These are phyloP conservation scores for Drosophila nigritarsus DNA, from an alignment of 2,888 invertebrate genomes.

Conservation along the genomic window DNA sequence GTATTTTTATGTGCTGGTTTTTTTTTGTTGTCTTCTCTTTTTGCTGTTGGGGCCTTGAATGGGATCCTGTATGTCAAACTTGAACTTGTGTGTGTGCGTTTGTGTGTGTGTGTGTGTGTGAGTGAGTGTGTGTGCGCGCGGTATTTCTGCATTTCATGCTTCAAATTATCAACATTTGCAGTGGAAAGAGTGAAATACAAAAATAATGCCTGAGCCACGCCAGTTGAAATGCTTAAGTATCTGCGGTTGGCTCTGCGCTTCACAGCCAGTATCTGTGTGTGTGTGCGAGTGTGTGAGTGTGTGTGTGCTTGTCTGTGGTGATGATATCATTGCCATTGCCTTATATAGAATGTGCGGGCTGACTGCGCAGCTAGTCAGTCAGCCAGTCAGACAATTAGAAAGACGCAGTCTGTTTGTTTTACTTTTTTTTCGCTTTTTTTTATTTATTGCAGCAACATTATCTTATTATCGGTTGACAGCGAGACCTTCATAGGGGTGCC, in stretches of 20 bases:
- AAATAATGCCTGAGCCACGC: conserved; percentile 51
- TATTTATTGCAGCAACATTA: conserved; percentile 53
- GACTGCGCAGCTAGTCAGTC: conserved; percentile 53
- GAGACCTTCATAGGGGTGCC: conserved; percentile 59
- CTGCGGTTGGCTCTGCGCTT: conserved; percentile 46
- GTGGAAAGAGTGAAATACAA: conserved; percentile 54
- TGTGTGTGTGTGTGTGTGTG: conserved; percentile 25
- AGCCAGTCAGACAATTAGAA: conserved; percentile 45
- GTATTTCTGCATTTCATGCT: conserved; percentile 73
- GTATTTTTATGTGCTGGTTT: conserved; percentile 16
- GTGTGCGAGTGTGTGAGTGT: conserved; percentile 4
- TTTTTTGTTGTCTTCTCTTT: conserved; percentile 24
- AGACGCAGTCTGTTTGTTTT: conserved; percentile 38
- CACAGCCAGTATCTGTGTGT: conserved; percentile 24
- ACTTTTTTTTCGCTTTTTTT: conserved; percentile 7
- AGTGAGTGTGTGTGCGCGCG: conserved; percentile 39
- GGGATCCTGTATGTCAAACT: conserved; percentile 80
- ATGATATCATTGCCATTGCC: conserved; percentile 71
- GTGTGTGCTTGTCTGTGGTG: conserved; percentile 47
- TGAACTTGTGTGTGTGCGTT: conserved; percentile 61
- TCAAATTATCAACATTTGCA: conserved; percentile 71
- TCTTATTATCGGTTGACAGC: conserved; percentile 75
- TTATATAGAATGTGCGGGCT: conserved; percentile 57
- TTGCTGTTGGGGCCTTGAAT: conserved; percentile 77
- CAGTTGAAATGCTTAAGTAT: conserved; percentile 62